Conservation (phyloP, 2,888 invertebrate genomes). For the Syrphus vitripennis region DNA sequence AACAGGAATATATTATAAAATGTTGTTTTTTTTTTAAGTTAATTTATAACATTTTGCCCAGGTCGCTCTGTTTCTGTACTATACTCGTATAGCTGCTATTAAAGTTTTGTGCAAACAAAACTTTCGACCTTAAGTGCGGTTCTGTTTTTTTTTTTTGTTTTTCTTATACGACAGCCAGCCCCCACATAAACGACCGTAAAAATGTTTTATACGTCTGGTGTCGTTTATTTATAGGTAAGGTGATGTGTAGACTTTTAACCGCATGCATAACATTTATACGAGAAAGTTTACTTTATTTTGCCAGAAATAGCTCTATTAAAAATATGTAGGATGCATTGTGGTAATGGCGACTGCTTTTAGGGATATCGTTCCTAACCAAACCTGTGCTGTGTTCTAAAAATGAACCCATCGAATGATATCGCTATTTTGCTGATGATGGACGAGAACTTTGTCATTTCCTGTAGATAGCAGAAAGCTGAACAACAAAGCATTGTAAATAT, state of each 20-base stretch:
- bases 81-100: neutral
- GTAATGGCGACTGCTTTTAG: neutral
- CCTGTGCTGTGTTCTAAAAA: neutral
- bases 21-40: neutral
- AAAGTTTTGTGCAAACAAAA: neutral
- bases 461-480: neutral
- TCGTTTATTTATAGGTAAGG: neutral
- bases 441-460: conserved; percentile 2
- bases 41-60: conserved; percentile 12
- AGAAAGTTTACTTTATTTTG: neutral
- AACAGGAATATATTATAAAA: neutral
- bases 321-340: neutral
- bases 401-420: neutral
- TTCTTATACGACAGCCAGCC: neutral
- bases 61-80: neutral
- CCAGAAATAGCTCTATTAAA: neutral
- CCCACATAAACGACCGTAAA: neutral
- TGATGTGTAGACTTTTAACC: neutral
- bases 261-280: neutral
- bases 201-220: neutral
- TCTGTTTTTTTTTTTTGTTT: no score
- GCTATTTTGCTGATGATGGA: neutral
- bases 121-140: conserved; percentile 10
- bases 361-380: neutral
- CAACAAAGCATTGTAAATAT: neutral